Evolutionary conservation across 2,797 vertebrate species (phyloP).

Genomic region (Spinus pinus): DNA sequence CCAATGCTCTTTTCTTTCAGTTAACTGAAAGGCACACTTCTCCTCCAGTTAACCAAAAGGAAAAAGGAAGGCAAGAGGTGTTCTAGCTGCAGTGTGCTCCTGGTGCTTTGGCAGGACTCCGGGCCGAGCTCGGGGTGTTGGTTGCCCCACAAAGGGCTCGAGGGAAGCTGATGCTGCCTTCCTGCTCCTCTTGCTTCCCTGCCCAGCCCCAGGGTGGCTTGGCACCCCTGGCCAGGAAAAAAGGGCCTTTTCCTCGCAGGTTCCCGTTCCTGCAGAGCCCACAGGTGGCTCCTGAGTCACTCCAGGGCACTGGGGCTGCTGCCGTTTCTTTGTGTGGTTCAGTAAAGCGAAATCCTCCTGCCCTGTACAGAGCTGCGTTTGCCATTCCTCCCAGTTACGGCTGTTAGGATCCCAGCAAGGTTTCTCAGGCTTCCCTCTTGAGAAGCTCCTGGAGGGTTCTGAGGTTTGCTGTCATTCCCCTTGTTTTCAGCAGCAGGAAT

Average conservation of each 20-base stretch:
- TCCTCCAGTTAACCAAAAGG: not conserved
- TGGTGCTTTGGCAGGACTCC: not conserved
- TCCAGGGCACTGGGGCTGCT: not conserved
- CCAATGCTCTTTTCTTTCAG: not conserved
- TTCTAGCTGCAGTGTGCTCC: not conserved
- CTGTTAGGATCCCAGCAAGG: not conserved
- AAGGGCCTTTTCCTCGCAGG: not conserved
- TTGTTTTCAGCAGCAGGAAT: not conserved
- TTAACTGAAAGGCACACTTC: rapidly evolving
- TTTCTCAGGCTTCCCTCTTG: not conserved
- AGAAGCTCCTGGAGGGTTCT: not conserved
- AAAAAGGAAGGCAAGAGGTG: not conserved
- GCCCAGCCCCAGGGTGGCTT: not conserved
- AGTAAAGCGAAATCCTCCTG: rapidly evolving
- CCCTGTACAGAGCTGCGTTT: not conserved
- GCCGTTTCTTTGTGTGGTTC: not conserved
- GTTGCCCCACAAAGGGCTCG: not conserved
- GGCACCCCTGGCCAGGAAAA: not conserved
- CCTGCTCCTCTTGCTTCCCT: not conserved
- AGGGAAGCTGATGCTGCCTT: not conserved
- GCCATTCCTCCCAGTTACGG: not conserved
- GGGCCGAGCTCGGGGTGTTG: rapidly evolving
- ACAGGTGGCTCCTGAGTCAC: not conserved
- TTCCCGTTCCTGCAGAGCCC: not conserved
- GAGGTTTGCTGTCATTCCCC: not conserved